phyloP scores from a whole-genome alignment of 2,797 vertebrate species.

The Limnodromus scolopaceus region DNA sequence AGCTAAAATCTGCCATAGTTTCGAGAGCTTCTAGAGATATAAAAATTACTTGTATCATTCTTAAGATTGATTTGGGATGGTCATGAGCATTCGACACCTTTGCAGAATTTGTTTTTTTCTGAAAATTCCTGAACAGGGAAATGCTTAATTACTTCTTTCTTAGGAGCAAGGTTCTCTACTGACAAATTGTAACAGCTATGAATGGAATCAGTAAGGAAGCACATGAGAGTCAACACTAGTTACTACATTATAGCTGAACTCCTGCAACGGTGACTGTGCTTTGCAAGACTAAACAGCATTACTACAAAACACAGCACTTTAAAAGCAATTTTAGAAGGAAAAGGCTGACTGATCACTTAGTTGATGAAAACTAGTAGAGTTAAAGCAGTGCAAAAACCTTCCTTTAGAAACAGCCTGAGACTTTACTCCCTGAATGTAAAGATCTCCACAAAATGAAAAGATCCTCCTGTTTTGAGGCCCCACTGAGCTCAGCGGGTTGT shows the following conservation, averaged over 20 bases:
- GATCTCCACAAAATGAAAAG: neutral
- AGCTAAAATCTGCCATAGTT: neutral
- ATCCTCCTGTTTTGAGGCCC: neutral
- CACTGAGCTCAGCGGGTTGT: neutral
- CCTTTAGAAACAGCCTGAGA: neutral
- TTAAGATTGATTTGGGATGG: neutral
- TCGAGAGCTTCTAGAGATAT: neutral
- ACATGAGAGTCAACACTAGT: neutral
- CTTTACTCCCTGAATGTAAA: neutral
- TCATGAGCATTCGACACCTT: neutral
- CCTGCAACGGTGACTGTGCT: neutral
- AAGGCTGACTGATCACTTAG: neutral
- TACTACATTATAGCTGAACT: neutral
- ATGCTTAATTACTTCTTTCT: neutral
- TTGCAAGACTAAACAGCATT: neutral
- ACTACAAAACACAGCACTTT: neutral
- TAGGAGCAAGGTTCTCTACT: neutral
- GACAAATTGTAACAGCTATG: neutral
- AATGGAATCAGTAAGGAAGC: neutral
- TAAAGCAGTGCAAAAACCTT: neutral
- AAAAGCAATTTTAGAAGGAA: neutral
- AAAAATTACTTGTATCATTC: neutral
- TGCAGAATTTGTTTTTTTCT: neutral
- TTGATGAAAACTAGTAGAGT: neutral
- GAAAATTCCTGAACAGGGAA: neutral